phyloP scores from a whole-genome alignment of 2,797 vertebrate species.

The Tragopan temminckii region DNA sequence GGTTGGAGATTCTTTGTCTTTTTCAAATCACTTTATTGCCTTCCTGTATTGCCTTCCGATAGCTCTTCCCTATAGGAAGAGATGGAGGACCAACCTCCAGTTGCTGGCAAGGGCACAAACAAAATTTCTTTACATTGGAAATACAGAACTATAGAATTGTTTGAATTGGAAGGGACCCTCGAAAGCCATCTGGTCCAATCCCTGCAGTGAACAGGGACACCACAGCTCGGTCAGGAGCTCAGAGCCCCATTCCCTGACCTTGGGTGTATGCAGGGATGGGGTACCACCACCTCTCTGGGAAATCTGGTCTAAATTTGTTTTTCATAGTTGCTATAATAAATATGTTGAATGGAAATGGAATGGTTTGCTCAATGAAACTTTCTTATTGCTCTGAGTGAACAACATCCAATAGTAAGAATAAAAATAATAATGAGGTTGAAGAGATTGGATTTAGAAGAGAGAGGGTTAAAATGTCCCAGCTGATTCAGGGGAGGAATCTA shows the following conservation, averaged over 20 bases:
- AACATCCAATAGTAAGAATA: neutral
- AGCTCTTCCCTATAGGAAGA: neutral
- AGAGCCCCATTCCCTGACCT: too few relatives aligned
- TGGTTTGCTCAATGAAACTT: neutral
- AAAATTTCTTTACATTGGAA: too few relatives aligned
- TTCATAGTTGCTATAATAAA: neutral
- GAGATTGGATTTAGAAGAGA: neutral
- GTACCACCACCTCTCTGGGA: too few relatives aligned
- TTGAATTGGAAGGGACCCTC: too few relatives aligned
- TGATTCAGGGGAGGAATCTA: neutral
- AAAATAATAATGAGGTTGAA: neutral
- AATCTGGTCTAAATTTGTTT: neutral
- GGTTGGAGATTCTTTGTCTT: neutral
- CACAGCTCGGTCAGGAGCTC: too few relatives aligned
- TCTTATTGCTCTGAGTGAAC: neutral
- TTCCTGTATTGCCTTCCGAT: neutral
- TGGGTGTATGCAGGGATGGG: too few relatives aligned
- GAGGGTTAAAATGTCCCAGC: neutral
- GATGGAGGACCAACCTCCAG: neutral
- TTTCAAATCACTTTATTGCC: neutral
- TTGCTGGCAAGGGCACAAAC: neutral
- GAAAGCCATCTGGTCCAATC: too few relatives aligned
- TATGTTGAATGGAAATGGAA: neutral
- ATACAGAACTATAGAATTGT: too few relatives aligned
- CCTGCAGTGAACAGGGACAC: too few relatives aligned